Evolutionary conservation across 2,888 invertebrate genomes (phyloP), one percentile per base, ranked within the genome.

Genomic region (Monochamus alternatus): DNA sequence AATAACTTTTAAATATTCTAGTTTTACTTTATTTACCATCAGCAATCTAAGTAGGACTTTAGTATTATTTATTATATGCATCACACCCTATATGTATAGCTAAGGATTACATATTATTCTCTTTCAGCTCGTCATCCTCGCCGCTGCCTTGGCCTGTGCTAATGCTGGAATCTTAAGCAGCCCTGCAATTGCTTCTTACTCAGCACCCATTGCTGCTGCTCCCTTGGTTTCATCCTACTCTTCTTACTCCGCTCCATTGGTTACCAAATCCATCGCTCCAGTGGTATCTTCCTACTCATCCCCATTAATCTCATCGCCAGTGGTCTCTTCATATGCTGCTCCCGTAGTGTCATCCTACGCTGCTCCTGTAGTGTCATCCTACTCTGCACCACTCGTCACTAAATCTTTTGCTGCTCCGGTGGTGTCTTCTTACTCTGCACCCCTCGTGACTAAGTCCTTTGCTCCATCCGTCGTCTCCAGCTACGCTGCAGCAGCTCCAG

Each of bases 121-220:
- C 3, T 67, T 59, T 52, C 86, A 89, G 92, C 89, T 92, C 80
- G 85, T 93, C 81, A 87, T 92, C 73, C 87, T 93, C 85, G 89
- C 91, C 85, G 90, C 92, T 86, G 89, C 90, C 83, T 90, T 92
- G 88, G 91, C 92, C 83, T 89, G 91, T 80, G 92, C 91, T 84
- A 91, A 90, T 85, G 93, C 93, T 74, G 93, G 93, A 79, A 86
- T 90, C 82, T 86, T 93, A 22, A 75, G 78, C 65, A 83, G 86
- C 65, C 83, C 82, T 63, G 76, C 78, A 12, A 85, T 84, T 69
- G 81, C 84, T 22, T 71, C 81, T 63, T 85, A 85, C 78, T 83
- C 85, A 64, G 84, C 86, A 10, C 47, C 47, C 47, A 47, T 47
- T 8, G 81, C 83, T 44, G 81, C 84, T 65, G 83, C 83, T 52